Evolutionary conservation across 2,797 vertebrate species (phyloP), one percentile per base, ranked within the genome.

Genomic region (Microchirus variegatus): DNA sequence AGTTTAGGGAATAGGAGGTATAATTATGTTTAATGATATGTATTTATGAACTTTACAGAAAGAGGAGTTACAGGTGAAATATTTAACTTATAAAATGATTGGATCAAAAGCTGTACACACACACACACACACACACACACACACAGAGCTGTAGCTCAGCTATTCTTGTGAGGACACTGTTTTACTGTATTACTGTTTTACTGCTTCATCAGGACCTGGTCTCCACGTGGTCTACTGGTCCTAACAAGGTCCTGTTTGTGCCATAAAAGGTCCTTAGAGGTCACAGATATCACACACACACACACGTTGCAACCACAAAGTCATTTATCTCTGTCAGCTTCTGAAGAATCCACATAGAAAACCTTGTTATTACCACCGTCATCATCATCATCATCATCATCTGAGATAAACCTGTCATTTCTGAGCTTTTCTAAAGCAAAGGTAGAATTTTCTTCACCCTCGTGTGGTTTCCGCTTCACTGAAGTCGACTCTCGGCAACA

Each of bases 11-110:
- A 31, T n/a, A 37, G 48, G 18, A 38, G 17, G 56, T 35, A 5
- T 57, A 64, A 74, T 80, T 63, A 63, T 46, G 61, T 73, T 17
- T 70, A 67, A 79, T 85, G 66, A 79, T 50, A 40, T 42, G 10
- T 73, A 31, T 72, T 77, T 62, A 52, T n/a, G 10, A 50, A 44
- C 43, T 53, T 52, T 52, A 38, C 14, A 41, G 18, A 65, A 18
- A 43, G 59, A 2, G 54, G 58, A 82, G 62, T 47, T 42, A 43
- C 0, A 41, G 68, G 56, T 59, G 79, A 77, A 59, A 35, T 0
- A n/a, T 50, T 62, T 53, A 37, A 61, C 55, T 63, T 54, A 63
- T 59, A 62, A 14, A 60, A 67, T 58, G 54, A 55, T 56, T 12
- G 36, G 42, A 64, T 51, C 31, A 31, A 31, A 31, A 31, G 31